A percentile compares a stretch with the other conserved stretches of the same genome.
phyloP scores from a whole-genome alignment of 2,888 invertebrate genomes.

The Acrobasis repandana region DNA sequence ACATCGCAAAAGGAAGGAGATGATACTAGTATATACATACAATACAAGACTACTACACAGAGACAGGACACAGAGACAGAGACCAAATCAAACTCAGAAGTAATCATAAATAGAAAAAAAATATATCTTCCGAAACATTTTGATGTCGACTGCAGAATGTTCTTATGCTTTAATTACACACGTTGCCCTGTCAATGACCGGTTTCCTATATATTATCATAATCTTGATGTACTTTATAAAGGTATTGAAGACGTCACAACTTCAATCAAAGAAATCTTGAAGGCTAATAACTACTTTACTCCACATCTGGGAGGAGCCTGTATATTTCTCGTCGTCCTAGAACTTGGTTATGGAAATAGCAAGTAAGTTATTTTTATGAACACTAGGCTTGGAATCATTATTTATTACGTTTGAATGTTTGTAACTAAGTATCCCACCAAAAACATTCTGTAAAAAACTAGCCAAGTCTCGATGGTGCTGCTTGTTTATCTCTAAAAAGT shows the following conservation, averaged over 20 bases:
- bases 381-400: no score
- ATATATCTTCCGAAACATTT: conserved; percentile 37
- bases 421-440: no score
- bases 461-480: no score
- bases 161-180: conserved; percentile 97
- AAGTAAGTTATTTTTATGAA: conserved; percentile 48
- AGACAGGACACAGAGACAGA: no score
- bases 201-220: conserved; percentile 96
- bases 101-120: no score
- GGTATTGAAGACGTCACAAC: conserved; percentile 92
- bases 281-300: conserved; percentile 93
- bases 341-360: conserved; percentile 77
- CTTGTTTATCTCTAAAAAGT: no score
- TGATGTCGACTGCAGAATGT: conserved; percentile 88
- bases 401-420: no score
- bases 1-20: no score
- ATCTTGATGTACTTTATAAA: conserved; percentile 89
- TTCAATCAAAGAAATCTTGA: conserved; percentile 91
- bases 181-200: conserved; percentile 95
- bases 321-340: conserved; percentile 93
- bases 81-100: no score
- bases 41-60: no score
- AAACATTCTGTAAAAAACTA: no score
- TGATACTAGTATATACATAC: no score
- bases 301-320: conserved; percentile 93